These are phyloP conservation scores for Zaprionus vittiger DNA, from an alignment of 1,140 invertebrate species.

Conservation along the genomic window DNA sequence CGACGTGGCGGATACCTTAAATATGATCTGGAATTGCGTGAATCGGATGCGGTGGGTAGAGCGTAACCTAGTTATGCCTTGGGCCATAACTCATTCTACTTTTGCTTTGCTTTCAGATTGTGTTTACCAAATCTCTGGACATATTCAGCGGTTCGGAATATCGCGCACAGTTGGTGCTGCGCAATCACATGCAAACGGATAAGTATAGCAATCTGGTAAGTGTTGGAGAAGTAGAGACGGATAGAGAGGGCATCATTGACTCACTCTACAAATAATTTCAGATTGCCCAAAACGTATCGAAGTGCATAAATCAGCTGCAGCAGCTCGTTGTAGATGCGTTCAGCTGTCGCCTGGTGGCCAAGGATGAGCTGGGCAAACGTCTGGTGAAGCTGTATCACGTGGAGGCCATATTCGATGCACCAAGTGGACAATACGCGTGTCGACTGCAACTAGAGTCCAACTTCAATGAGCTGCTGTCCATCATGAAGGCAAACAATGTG, in stretches of 20 bases:
- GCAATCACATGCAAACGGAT: constrained; percentile 82
- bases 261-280: constrained; percentile 24
- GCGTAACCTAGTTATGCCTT: neutral
- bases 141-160: constrained; percentile 81
- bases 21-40: constrained; percentile 81
- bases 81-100: constrained; percentile 30
- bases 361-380: constrained; percentile 59
- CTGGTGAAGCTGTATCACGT: constrained; percentile 74
- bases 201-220: constrained; percentile 80
- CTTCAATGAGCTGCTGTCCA: constrained; percentile 66
- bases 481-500: constrained; percentile 73
- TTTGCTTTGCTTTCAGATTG: constrained; percentile 55
- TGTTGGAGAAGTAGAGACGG: neutral
- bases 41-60: constrained; percentile 72
- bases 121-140: constrained; percentile 75
- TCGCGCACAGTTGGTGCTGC: constrained; percentile 67
- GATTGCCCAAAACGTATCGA: constrained; percentile 72
- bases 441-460: constrained; percentile 59
- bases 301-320: constrained; percentile 61
- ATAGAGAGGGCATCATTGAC: neutral
- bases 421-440: constrained; percentile 67
- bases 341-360: constrained; percentile 66
- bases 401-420: constrained; percentile 64
- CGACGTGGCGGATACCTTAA: constrained; percentile 66
- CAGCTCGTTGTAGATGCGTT: constrained; percentile 62